Evolutionary conservation across 2,888 invertebrate genomes (phyloP).

Genomic region (Lypha dubia): DNA sequence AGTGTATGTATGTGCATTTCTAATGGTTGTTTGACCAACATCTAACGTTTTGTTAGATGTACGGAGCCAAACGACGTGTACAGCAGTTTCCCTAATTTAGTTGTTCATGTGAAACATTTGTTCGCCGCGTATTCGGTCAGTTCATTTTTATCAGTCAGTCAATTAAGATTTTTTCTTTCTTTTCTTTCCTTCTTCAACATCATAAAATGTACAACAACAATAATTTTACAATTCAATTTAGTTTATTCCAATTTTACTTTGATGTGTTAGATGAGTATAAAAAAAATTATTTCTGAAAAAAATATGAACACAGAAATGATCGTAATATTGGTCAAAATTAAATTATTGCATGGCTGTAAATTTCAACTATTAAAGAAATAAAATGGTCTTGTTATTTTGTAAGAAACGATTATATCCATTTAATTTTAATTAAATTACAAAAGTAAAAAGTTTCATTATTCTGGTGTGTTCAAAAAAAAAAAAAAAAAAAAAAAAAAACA

Average conservation of each 20-base stretch:
- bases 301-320: slow-evolving; percentile 25
- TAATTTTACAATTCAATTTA: slow-evolving; percentile 70
- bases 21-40: slow-evolving; percentile 54
- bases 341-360: slow-evolving; percentile 70
- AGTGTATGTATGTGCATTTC: slow-evolving; percentile 41
- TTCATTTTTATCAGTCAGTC: slow-evolving; percentile 65
- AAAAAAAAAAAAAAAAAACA: too few relatives aligned
- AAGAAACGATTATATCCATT: slow-evolving; percentile 44
- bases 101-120: slow-evolving; percentile 62
- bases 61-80: slow-evolving; percentile 54
- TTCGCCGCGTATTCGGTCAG: slow-evolving; percentile 59
- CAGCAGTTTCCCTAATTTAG: slow-evolving; percentile 48
- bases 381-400: slow-evolving; percentile 42
- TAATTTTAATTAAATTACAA: slow-evolving; percentile 62
- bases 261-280: slow-evolving; percentile 39
- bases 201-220: slow-evolving; percentile 55
- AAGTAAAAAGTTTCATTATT: slow-evolving; percentile 34
- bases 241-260: slow-evolving; percentile 56
- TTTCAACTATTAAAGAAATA: slow-evolving; percentile 19
- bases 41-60: slow-evolving; percentile 44
- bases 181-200: slow-evolving; percentile 16
- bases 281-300: neutral
- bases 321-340: slow-evolving; percentile 69
- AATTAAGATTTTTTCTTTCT: slow-evolving; percentile 55
- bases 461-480: neutral